phyloP scores from a whole-genome alignment of 2,113 vertebrate species.

The Nematolebias whitei region DNA sequence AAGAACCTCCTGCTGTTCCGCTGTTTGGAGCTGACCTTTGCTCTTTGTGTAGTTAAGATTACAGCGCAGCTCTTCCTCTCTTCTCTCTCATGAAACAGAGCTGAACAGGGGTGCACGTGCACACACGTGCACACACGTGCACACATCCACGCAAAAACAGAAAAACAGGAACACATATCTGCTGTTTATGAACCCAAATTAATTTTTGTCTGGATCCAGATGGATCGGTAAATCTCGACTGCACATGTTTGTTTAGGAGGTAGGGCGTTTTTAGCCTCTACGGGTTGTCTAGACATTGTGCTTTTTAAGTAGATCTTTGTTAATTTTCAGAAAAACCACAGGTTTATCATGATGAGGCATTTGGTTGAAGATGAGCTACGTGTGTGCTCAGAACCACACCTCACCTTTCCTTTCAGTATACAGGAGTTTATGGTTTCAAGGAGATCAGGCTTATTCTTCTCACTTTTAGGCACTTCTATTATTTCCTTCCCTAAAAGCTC shows the following conservation, averaged over 20 bases:
- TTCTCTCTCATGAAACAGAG: slow-evolving; percentile 68
- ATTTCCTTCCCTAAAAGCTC: slow-evolving; percentile 95
- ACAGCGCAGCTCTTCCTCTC: slow-evolving; percentile 55
- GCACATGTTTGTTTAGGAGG: too few species aligned
- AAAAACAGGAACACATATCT: slow-evolving; percentile 18
- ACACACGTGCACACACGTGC: slow-evolving; percentile 21
- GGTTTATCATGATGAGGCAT: too few species aligned
- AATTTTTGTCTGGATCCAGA: too few species aligned
- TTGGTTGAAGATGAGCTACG: too few species aligned
- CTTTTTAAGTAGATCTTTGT: too few species aligned
- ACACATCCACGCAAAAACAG: slow-evolving; percentile 28
- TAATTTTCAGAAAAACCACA: too few species aligned
- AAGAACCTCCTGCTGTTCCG: slow-evolving; percentile 71
- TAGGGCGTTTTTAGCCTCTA: too few species aligned
- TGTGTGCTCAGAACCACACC: slow-evolving; percentile 12
- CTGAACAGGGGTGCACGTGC: slow-evolving; percentile 28
- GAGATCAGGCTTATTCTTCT: slow-evolving; percentile 95
- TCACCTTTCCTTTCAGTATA: slow-evolving; percentile 95
- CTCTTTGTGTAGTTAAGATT: slow-evolving; percentile 76
- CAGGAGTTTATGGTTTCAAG: slow-evolving; percentile 95
- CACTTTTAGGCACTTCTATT: slow-evolving; percentile 95
- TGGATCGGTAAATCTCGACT: too few species aligned
- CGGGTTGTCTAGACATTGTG: not conserved
- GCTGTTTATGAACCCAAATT: too few species aligned
- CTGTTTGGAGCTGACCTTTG: slow-evolving; percentile 75